Percentiles rank a stretch among this genome's conserved stretches.
Evolutionary conservation across 2,113 vertebrate genomes (phyloP).

Genomic region (Brachionichthys hirsutus): DNA sequence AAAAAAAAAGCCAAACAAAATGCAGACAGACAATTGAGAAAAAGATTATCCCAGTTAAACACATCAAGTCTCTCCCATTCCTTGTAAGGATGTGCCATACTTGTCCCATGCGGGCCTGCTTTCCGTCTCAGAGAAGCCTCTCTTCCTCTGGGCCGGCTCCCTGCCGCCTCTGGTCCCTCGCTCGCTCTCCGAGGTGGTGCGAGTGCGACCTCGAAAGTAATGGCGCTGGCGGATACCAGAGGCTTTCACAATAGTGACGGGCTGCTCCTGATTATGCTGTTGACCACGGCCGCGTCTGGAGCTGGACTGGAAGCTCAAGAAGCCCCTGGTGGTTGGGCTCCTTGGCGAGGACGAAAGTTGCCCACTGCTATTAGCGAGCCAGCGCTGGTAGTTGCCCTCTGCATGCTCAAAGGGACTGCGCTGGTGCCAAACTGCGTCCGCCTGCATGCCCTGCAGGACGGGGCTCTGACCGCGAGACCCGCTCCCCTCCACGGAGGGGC

Average conservation of each 20-base stretch:
- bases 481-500: slow-evolving; percentile 24
- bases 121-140: slow-evolving; percentile 71
- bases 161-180: slow-evolving; percentile 50
- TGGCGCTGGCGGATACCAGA: slow-evolving; percentile 52
- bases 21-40: slow-evolving; percentile 38
- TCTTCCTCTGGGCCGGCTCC: slow-evolving; percentile 54
- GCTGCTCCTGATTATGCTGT: slow-evolving; percentile 29
- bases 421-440: slow-evolving; percentile 55
- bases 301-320: slow-evolving; percentile 43
- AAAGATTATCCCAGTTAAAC: not conserved
- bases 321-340: slow-evolving; percentile 45
- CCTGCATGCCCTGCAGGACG: slow-evolving; percentile 41
- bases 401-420: slow-evolving; percentile 41
- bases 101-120: slow-evolving; percentile 66
- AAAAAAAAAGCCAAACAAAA: slow-evolving; percentile 28
- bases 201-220: slow-evolving; percentile 44
- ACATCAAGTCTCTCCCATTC: slow-evolving; percentile 49
- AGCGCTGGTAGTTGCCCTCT: slow-evolving; percentile 47
- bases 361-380: slow-evolving; percentile 8
- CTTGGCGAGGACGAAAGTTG: slow-evolving; percentile 45
- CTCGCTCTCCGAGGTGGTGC: slow-evolving; percentile 73
- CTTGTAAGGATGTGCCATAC: slow-evolving; percentile 58
- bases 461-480: slow-evolving; percentile 47
- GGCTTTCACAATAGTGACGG: slow-evolving; percentile 45
- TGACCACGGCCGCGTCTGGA: slow-evolving; percentile 39